Evolutionary conservation across 2,113 vertebrate species (phyloP).

Genomic region (Cyprinodon variegatus): DNA sequence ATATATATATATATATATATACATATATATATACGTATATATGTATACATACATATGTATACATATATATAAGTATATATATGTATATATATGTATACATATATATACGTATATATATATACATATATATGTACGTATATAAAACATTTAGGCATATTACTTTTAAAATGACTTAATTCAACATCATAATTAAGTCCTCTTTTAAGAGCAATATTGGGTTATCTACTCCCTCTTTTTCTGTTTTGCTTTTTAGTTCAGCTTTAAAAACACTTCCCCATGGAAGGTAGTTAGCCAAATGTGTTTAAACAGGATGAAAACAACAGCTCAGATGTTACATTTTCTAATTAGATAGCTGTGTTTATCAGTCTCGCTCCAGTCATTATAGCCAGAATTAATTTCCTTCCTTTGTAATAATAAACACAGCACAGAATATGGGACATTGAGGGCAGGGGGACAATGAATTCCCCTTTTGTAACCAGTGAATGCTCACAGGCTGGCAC

Average conservation of each 20-base stretch:
- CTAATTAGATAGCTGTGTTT: constrained; percentile 3
- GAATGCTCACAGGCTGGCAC: neutral
- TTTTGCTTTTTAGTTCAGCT: neutral
- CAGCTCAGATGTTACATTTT: neutral
- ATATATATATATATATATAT: too few relatives aligned
- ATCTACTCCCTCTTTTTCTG: neutral
- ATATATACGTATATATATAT: too few relatives aligned
- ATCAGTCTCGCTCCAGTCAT: constrained; percentile 2
- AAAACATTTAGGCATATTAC: neutral
- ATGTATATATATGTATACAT: too few relatives aligned
- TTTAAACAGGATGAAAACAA: neutral
- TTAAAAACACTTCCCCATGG: neutral
- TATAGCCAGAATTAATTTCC: constrained; percentile 10
- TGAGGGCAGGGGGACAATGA: neutral
- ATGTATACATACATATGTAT: too few relatives aligned
- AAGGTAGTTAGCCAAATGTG: neutral
- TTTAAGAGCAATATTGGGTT: neutral
- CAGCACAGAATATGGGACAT: neutral
- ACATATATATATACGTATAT: too few relatives aligned
- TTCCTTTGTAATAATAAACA: neutral
- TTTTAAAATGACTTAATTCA: neutral
- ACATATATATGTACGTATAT: too few relatives aligned
- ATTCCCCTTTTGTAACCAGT: neutral
- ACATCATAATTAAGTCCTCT: neutral
- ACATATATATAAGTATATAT: too few relatives aligned